Evolutionary conservation across 1,140 invertebrate species (phyloP).

Genomic region (Camponotus floridanus): DNA sequence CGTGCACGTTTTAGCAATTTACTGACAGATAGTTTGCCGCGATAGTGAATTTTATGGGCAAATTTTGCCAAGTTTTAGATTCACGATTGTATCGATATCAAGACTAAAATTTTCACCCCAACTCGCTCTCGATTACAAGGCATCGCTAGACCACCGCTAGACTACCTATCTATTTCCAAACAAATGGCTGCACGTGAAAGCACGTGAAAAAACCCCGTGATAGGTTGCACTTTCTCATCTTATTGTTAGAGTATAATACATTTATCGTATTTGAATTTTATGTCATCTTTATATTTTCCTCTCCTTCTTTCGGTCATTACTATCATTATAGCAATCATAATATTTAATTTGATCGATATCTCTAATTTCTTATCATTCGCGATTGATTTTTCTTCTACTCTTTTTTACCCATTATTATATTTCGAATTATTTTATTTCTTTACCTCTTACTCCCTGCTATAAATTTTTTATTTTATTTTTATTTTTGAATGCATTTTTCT

Average conservation of each 20-base stretch:
- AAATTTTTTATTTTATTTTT: neutral
- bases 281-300: neutral
- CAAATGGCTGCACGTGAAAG: slow-evolving; percentile 25
- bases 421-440: neutral
- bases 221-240: slow-evolving; percentile 3
- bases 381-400: neutral
- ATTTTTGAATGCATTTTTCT: neutral
- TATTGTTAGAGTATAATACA: neutral
- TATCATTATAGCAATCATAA: too few relatives aligned
- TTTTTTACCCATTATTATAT: neutral
- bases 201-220: neutral
- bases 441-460: neutral
- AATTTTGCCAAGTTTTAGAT: slow-evolving; percentile 16
- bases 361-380: slow-evolving; percentile 12
- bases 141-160: neutral
- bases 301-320: neutral
- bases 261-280: slow-evolving; percentile 22
- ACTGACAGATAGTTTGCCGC: slow-evolving; percentile 6
- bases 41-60: slow-evolving; percentile 21
- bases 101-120: slow-evolving; percentile 6
- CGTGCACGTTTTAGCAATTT: slow-evolving; percentile 46
- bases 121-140: slow-evolving; percentile 16
- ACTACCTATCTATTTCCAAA: slow-evolving; percentile 30
- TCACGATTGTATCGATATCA: slow-evolving; percentile 33
- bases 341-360: slow-evolving; percentile 24